Evolutionary conservation across 2,113 vertebrate genomes (phyloP).

Genomic region (Agelaius phoeniceus): DNA sequence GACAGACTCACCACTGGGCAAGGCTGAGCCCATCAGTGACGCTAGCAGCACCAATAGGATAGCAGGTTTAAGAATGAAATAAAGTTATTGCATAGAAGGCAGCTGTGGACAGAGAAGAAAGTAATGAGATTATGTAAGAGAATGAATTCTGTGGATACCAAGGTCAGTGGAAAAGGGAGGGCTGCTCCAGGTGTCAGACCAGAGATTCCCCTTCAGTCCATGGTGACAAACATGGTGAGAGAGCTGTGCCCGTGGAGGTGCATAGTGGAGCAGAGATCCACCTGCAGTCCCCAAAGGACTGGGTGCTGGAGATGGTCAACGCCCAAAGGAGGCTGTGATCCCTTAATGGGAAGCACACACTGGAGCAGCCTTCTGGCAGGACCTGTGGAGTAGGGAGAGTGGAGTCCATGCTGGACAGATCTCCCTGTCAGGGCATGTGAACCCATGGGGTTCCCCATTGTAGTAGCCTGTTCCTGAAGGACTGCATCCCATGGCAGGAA

Average conservation of each 20-base stretch:
- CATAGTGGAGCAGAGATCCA: not conserved
- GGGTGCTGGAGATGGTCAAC: fast-evolving
- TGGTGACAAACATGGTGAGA: not conserved
- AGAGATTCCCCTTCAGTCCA: not conserved
- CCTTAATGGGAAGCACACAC: not conserved
- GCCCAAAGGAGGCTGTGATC: not conserved
- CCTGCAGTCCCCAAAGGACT: not conserved
- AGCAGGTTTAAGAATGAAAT: not conserved
- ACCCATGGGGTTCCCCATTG: fast-evolving
- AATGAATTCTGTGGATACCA: not conserved
- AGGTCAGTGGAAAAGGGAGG: not conserved
- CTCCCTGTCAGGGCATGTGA: not conserved
- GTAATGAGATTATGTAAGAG: not conserved
- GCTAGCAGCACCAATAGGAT: not conserved
- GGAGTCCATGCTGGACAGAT: not conserved
- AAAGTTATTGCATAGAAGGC: not conserved
- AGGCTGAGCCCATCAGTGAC: not conserved
- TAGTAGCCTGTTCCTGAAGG: not conserved
- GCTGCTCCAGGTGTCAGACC: not conserved
- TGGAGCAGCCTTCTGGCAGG: not conserved
- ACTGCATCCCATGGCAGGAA: not conserved
- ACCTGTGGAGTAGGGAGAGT: not conserved
- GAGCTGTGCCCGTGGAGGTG: not conserved
- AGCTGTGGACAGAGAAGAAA: not conserved
- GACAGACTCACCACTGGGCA: too few species aligned